Base-by-base conservation (phyloP, 1,140 invertebrate species). In the Lanistes nyassanus region DNA sequence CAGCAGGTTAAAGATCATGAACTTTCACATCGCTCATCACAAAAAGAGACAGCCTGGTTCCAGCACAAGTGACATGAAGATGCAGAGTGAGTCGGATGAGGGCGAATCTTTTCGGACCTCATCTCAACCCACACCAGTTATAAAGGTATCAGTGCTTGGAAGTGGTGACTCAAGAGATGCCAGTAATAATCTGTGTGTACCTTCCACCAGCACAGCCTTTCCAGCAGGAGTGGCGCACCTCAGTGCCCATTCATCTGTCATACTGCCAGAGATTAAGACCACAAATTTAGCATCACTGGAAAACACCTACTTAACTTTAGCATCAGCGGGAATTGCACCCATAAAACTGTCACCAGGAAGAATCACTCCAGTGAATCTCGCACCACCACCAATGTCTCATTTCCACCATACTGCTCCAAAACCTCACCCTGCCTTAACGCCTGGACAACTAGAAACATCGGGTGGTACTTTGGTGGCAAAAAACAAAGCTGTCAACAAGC, bases 1-100 rank as follows among this genome's bases (percentile, higher is more conserved):
- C 68, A 76, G 75, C 31, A 42, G 39, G 6, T 16, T 51, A 23
- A 76, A 72, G 53, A 42, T 76, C 34, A 51, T 36, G 26, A 72
- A 72, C 70, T 21, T 72, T 9, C 16, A 23, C 21, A 53, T 60
- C 21, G 60, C 58, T 16, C 21, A 29, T 36, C 3, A 23, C 6
- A 29, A 26, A 6, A n/a, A 21, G 5, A 72, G 21, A 4, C 55
- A 39, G 13, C 31, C 29, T 21, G 34, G 2, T 5, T 34, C 23
- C 16, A 42, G 65, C 29, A 51, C 36, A 56, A 39, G 55, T 11
- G 55, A 16, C 55, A 72, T 55, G 16, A 55, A 34, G 36, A 23
- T 51, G 51, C 21, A 70, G 2, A 31, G 31, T n/a, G 34, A 34
- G 34, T 29, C 6, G 36, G 68, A 68, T 19, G 39, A 39, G 4